phyloP scores from a whole-genome alignment of 2,113 vertebrate species.

The Rhineura floridana region DNA sequence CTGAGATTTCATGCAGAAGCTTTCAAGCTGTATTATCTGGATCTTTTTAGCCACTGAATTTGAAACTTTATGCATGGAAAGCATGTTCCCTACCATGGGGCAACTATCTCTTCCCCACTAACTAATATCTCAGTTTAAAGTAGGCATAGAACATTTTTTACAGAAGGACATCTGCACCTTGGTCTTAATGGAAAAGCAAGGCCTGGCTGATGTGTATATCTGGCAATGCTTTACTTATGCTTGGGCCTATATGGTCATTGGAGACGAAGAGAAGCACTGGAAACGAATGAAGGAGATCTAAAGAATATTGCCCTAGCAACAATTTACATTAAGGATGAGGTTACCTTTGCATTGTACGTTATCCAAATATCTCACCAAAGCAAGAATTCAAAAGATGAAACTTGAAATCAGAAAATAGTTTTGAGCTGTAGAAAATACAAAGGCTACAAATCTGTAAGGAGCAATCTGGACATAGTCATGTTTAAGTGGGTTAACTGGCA shows the following conservation, averaged over 20 bases:
- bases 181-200: neutral
- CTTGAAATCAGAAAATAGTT: neutral
- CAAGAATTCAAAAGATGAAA: neutral
- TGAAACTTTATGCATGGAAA: too few relatives aligned
- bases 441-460: neutral
- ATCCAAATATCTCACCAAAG: neutral
- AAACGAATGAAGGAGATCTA: neutral
- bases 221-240: neutral
- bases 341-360: neutral
- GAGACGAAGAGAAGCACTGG: neutral
- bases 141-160: neutral
- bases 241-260: neutral
- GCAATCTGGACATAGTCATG: too few relatives aligned
- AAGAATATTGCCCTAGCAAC: neutral
- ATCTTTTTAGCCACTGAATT: too few relatives aligned
- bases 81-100: too few relatives aligned
- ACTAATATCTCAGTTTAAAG: too few relatives aligned
- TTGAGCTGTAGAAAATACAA: neutral
- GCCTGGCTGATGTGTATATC: neutral
- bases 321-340: neutral
- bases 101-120: too few relatives aligned
- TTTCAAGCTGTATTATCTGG: too few relatives aligned
- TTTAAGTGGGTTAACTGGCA: neutral
- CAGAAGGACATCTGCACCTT: neutral
- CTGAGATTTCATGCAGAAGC: too few relatives aligned